Base-by-base conservation (phyloP, 2,888 invertebrate genomes). In the Slavum lentiscoides region DNA sequence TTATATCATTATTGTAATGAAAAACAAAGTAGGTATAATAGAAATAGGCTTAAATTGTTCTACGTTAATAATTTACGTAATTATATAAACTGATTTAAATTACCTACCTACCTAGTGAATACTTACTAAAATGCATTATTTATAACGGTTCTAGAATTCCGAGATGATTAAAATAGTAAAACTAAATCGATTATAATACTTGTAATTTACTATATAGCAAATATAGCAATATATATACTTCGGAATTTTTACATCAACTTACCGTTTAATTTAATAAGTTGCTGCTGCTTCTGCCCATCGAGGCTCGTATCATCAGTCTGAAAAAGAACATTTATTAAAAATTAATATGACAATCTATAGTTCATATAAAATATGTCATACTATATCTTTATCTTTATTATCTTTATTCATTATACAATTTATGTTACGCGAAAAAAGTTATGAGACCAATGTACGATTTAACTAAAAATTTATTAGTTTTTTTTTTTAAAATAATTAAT, bases 271-370 rank as follows among this genome's bases (percentile, higher is more conserved):
- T 39, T 55, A 66, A 66, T 64, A 19, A 70, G 39, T 72, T 80
- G 80, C 72, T 80, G 62, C 72, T 80, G 62, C 19, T 72, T 80
- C 37, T 80, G 55, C 64, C 80, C 80, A 80, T 72, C 72, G 69
- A 80, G 72, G 64, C 37, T 64, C n/a, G 64, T 72, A 58, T 58
- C 58, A n/a, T 72, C 72, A 58, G 72, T 30, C 80, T 80, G 64
- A 39, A 77, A 76, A 74, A 64, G 17, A 49, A 64, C 39, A 73
- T 21, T n/a, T 58, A 30, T 53, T 15, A 74, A 53, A 66, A 21
- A 58, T 11, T 21, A 9, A 6, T 30, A 19, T 64, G 2, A 17
- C 4, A 53, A 74, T 5, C 21, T 9, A n/a, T n/a, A 39, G 11
- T 68, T 75, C 15, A 49, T 49, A 49, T 49, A 49, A 49, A 49